Evolutionary conservation across 2,888 invertebrate species (phyloP), one percentile per base, ranked within the genome.

Genomic region (Pheosia tremula): DNA sequence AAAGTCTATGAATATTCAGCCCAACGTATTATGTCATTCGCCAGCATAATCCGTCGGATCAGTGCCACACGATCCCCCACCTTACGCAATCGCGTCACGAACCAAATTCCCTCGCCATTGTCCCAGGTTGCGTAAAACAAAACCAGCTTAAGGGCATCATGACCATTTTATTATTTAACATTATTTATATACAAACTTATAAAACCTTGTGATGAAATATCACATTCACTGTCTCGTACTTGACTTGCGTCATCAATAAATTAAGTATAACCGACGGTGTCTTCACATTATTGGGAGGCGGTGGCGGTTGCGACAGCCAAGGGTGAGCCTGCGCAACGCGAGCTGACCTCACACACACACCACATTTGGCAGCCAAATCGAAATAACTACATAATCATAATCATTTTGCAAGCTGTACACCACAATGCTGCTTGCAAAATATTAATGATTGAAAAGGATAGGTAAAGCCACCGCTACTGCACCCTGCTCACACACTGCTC

Each of bases 131-230:
- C 80, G 79, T 84, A 86, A 85, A 82, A 79, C 71, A 83, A 82
- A 86, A 83, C 80, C 73, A 80, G 77, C 74, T 70, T 67, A 74
- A 82, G 80, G 81, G 81, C 80, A 79, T 84, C 81, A 78, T 80
- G 78, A 84, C 78, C 81, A 81, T 78, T 89, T 88, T 90, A 77
- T 77, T 88, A 86, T 85, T 85, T 82, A 82, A 82, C 84, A 84
- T 82, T 85, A 85, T 84, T 83, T 89, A 91, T 88, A 79, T 89
- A 91, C 88, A 92, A 91, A 91, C 77, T 80, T 89, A 89, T 86
- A 89, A 89, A 87, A 90, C 82, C 83, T 45, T 56, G 77, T 77
- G 85, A 82, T 85, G 84, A 89, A 88, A 87, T 90, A 91, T 91
- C 91, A 91, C 92, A 90, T 86, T 82, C 85, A 84, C 87, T 81